Percentiles rank a stretch among this genome's conserved stretches.
Conservation (phyloP, 2,888 invertebrate genomes). For the Thera britannica region DNA sequence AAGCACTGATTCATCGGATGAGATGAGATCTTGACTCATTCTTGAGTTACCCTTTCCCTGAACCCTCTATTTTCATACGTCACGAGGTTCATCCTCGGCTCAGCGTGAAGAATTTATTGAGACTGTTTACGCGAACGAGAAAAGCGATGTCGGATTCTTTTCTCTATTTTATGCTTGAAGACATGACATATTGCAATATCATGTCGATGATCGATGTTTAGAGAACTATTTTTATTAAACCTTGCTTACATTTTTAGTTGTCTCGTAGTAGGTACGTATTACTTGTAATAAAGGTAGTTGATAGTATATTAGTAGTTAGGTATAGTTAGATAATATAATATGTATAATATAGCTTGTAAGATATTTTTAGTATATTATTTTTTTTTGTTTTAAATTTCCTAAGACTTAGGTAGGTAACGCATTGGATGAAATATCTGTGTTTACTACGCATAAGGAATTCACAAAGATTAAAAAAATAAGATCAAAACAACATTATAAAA, state of each 20-base stretch:
- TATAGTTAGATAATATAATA: too few relatives aligned
- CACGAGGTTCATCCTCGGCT: conserved; percentile 71
- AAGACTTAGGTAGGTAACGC: too few relatives aligned
- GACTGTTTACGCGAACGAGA: conserved; percentile 64
- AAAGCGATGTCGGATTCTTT: conserved; percentile 42
- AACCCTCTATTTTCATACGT: conserved; percentile 73
- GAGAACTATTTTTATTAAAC: not conserved
- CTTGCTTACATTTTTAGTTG: not conserved
- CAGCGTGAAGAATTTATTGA: conserved; percentile 76
- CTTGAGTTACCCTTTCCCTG: conserved; percentile 34
- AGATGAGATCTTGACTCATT: conserved; percentile 55
- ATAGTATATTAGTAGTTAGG: conserved; percentile 27
- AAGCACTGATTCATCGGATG: conserved; percentile 46
- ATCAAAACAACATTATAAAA: too few relatives aligned
- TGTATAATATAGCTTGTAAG: too few relatives aligned
- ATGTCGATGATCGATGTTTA: conserved; percentile 7
- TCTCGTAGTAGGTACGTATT: not conserved
- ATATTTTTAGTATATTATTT: too few relatives aligned
- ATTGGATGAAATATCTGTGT: too few relatives aligned
- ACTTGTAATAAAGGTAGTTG: conserved; percentile 40
- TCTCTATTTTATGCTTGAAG: conserved; percentile 32
- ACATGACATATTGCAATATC: conserved; percentile 34
- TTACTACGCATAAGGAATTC: too few relatives aligned
- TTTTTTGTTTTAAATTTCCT: too few relatives aligned
- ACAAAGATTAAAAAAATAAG: too few relatives aligned